A percentile compares a stretch with the other conserved stretches of the same genome.
Conservation (phyloP, 2,113 vertebrate species). For the Aegithalos caudatus region DNA sequence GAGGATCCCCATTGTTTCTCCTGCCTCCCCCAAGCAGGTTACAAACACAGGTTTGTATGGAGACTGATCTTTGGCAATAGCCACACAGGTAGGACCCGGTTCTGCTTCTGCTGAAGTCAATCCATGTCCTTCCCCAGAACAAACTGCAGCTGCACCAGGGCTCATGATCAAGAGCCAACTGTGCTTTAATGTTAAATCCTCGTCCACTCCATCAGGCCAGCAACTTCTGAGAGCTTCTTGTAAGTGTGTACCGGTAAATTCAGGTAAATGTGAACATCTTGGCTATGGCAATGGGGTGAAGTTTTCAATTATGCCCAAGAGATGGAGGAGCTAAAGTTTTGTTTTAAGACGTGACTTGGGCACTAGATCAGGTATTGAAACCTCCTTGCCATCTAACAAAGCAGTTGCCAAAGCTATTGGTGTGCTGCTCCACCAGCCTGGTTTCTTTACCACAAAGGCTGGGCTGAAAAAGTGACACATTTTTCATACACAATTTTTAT, state of each 20-base stretch:
- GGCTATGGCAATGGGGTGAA: background rate
- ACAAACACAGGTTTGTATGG: background rate
- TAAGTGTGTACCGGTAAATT: background rate
- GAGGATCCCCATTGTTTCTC: background rate
- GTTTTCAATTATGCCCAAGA: background rate
- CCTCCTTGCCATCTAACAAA: background rate
- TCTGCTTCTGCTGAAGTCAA: constrained; percentile 1
- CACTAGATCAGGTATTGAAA: background rate
- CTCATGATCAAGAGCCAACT: background rate
- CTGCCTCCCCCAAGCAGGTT: background rate
- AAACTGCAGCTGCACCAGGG: background rate
- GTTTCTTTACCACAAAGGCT: constrained; percentile 23
- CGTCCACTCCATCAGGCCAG: background rate
- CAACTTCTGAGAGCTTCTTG: background rate
- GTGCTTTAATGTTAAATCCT: constrained; percentile 35
- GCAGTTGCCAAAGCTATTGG: constrained; percentile 43
- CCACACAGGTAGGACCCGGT: background rate
- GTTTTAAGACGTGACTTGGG: background rate
- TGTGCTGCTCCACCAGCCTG: constrained; percentile 42
- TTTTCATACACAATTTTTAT: constrained; percentile 16
- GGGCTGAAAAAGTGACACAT: constrained; percentile 24
- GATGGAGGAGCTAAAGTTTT: background rate
- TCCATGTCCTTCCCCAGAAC: background rate
- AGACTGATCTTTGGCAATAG: constrained; percentile 42
- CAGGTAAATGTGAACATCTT: background rate